These are phyloP conservation scores for Lydus trimaculatus DNA, from an alignment of 2,888 invertebrate species.

Conservation along the genomic window DNA sequence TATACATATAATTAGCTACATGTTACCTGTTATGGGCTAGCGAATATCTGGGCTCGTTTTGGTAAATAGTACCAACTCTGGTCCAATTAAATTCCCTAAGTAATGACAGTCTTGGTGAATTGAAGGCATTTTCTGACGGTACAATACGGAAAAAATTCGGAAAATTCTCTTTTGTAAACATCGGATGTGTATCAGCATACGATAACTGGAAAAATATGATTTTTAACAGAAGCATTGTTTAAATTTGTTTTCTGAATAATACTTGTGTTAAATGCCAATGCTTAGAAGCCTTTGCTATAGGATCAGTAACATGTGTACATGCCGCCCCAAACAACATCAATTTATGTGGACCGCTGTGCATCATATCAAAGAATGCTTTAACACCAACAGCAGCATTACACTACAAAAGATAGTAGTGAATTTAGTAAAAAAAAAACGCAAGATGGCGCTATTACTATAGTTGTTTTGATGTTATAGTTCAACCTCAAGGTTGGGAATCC, in stretches of 20 bases:
- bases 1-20: no score
- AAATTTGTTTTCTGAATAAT: conserved; percentile 30
- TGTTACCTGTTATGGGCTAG: conserved; percentile 69
- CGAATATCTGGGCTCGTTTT: conserved; percentile 93
- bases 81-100: conserved; percentile 97
- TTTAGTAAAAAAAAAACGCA: no score
- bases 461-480: conserved; percentile 1
- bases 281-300: conserved; percentile 95
- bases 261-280: conserved; percentile 98
- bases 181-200: conserved; percentile 97
- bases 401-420: conserved; percentile 63
- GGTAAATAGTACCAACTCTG: conserved; percentile 94
- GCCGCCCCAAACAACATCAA: conserved; percentile 96
- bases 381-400: conserved; percentile 94
- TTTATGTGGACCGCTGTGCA: conserved; percentile 91
- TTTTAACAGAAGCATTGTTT: neutral
- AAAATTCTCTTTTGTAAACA: conserved; percentile 92
- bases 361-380: conserved; percentile 96
- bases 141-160: conserved; percentile 97
- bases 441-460: conserved; percentile 5
- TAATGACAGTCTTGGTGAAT: conserved; percentile 87
- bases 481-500: conserved; percentile 62
- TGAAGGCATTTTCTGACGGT: conserved; percentile 96
- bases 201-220: conserved; percentile 72
- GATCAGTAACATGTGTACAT: conserved; percentile 96